Evolutionary conservation across 1,140 invertebrate genomes (phyloP).

Genomic region (Cydia amplana): DNA sequence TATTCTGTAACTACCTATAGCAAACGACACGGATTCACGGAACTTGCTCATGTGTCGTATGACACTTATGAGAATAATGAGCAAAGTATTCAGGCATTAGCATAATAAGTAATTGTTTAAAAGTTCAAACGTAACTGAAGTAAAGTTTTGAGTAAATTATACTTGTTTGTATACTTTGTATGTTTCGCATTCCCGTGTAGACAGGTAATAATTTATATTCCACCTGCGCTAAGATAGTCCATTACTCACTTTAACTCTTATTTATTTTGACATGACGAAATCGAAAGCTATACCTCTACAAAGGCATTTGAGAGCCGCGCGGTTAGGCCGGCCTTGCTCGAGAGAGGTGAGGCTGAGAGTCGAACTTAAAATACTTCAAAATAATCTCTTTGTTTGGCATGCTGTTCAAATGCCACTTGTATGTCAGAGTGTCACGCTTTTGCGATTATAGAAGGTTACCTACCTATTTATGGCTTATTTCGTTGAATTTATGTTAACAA

Average conservation of each 20-base stretch:
- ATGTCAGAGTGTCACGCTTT: slow-evolving; percentile 58
- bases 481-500: background rate
- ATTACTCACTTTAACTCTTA: background rate
- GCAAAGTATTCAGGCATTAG: slow-evolving; percentile 9
- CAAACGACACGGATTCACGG: slow-evolving; percentile 1
- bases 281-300: slow-evolving; percentile 15
- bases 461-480: slow-evolving; percentile 14
- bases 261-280: slow-evolving; percentile 9
- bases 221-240: background rate
- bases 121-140: background rate
- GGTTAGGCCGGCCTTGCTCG: slow-evolving; percentile 40
- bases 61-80: background rate
- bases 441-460: slow-evolving; percentile 35
- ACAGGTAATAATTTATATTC: background rate
- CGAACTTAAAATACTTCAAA: slow-evolving; percentile 47
- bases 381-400: slow-evolving; percentile 57
- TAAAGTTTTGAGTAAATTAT: background rate
- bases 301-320: slow-evolving; percentile 18
- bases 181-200: background rate
- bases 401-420: slow-evolving; percentile 61
- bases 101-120: background rate
- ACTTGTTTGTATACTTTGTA: slow-evolving; percentile 3
- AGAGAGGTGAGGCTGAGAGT: slow-evolving; percentile 48
- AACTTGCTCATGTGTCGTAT: background rate
- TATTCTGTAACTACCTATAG: background rate